phyloP scores from a whole-genome alignment of 2,113 vertebrate species.

The Zapus hudsonius region DNA sequence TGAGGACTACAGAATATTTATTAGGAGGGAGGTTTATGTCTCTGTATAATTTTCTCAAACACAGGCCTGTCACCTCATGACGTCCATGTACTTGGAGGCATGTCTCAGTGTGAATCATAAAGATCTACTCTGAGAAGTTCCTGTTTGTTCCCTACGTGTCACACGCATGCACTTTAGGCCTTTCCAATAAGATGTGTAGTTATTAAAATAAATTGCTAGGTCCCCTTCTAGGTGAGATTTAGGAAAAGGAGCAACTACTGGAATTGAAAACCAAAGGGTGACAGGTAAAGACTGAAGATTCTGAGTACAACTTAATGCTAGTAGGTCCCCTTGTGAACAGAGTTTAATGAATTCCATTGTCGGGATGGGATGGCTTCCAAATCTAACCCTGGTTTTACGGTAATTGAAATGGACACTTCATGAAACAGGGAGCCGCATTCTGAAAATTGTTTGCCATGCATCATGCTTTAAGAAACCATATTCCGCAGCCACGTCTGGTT shows the following conservation, averaged over 20 bases:
- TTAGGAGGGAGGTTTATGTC: background rate
- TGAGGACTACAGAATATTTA: background rate
- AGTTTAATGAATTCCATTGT: background rate
- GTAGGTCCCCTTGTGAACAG: background rate
- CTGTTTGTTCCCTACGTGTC: background rate
- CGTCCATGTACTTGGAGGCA: background rate
- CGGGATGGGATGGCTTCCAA: background rate
- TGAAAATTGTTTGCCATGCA: conserved; percentile 47
- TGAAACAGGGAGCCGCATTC: conserved; percentile 47
- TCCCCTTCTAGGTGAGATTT: background rate
- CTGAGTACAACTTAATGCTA: background rate
- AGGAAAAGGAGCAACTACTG: background rate
- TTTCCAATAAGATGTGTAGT: background rate
- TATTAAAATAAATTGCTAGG: background rate
- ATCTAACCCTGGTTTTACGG: conserved; percentile 47
- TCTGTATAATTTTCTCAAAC: background rate
- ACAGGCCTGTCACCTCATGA: background rate
- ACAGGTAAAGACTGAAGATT: background rate
- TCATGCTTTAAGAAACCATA: conserved; percentile 25
- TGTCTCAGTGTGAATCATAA: background rate
- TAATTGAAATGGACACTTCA: conserved; percentile 49
- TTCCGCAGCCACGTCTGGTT: conserved; percentile 41
- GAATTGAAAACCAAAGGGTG: background rate
- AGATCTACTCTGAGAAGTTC: background rate
- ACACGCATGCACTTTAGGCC: background rate